Evolutionary conservation across 92 coral and sea anemone genomes (phyloP).

Genomic region (Zoanthus sociatus): DNA sequence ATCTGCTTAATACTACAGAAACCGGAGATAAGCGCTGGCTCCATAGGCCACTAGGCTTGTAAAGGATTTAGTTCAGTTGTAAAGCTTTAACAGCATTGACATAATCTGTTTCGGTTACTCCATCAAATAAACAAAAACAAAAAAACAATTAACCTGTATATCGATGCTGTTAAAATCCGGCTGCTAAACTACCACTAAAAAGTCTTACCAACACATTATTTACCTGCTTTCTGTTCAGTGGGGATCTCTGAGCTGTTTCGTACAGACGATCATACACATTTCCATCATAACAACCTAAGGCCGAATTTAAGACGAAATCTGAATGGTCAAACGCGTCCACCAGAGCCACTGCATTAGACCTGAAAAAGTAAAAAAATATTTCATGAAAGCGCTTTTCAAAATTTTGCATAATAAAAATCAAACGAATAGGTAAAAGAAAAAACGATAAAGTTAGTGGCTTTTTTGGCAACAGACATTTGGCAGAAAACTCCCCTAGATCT

Average conservation of each 20-base stretch:
- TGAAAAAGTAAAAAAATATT: constrained; percentile 8
- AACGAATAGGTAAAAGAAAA: too few species aligned
- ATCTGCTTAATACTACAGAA: too few species aligned
- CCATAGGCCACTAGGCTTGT: too few species aligned
- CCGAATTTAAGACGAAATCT: constrained; percentile 80
- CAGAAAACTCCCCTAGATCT: neutral
- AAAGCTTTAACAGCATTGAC: too few species aligned
- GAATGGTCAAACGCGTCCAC: constrained; percentile 91
- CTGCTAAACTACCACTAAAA: neutral
- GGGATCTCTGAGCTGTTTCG: constrained; percentile 79
- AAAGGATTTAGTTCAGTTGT: too few species aligned
- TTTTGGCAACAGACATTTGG: neutral
- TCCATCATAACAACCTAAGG: constrained; percentile 93
- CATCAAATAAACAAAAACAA: too few species aligned
- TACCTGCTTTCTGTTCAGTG: constrained; percentile 80
- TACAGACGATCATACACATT: constrained; percentile 93
- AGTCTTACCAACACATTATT: neutral
- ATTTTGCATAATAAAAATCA: too few species aligned
- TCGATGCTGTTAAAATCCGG: neutral
- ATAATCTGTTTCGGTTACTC: too few species aligned
- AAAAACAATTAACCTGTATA: too few species aligned
- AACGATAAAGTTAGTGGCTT: too few species aligned
- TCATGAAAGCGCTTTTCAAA: too few species aligned
- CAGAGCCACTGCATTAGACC: constrained; percentile 91
- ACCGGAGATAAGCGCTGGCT: too few species aligned